Evolutionary conservation across 2,797 vertebrate species (phyloP).

Genomic region (Nannoperca australis): DNA sequence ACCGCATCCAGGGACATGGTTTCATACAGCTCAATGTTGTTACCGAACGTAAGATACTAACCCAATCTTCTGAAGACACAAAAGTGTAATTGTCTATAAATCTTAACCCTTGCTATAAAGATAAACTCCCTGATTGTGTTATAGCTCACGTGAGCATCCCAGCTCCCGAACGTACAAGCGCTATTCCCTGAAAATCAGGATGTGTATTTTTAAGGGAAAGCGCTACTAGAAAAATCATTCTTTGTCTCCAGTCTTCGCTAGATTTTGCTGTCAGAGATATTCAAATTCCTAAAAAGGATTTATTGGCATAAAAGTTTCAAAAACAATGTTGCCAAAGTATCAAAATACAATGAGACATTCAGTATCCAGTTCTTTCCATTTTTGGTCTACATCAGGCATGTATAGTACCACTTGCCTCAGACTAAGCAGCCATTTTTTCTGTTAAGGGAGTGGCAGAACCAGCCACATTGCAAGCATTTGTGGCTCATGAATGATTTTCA

Average conservation of each 20-base stretch:
- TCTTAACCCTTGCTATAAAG: not conserved
- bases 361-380: not conserved
- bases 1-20: conserved; percentile 90
- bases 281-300: too few species aligned
- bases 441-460: not conserved
- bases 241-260: not conserved
- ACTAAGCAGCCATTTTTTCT: not conserved
- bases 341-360: not conserved
- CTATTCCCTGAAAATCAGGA: not conserved
- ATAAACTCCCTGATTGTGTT: not conserved
- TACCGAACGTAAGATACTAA: conserved; percentile 89
- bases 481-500: conserved; percentile 14
- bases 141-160: not conserved
- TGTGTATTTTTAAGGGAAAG: not conserved
- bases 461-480: not conserved
- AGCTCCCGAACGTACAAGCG: not conserved
- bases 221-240: not conserved
- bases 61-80: conserved; percentile 6
- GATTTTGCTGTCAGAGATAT: not conserved
- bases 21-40: conserved; percentile 89
- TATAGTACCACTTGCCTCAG: not conserved
- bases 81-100: not conserved
- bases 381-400: not conserved
- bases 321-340: too few species aligned
- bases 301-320: too few species aligned